Base-by-base conservation (phyloP, 2,888 invertebrate genomes). In the Lasioglossum malachurum region DNA sequence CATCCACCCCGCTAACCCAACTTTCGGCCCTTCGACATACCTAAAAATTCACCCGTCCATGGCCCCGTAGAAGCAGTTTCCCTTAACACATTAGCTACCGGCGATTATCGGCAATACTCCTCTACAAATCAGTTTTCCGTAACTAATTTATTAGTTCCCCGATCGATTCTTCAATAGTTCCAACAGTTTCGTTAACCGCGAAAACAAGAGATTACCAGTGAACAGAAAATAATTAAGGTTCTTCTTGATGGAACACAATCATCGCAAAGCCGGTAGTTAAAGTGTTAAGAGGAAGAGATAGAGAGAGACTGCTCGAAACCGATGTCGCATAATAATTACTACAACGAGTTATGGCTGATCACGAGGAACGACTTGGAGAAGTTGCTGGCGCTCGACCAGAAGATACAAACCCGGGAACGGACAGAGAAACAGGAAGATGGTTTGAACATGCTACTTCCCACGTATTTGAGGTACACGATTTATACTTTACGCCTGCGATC, bases 311-410 rank as follows among this genome's bases (percentile, higher is more conserved):
- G 41, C 4, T n/a, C 49, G 16, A 41, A 44, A 53, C 12, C 46
- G 23, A 95, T 95, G 95, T 93, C 94, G 19, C 74, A 88, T 72
- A 49, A 76, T 74, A 49, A 76, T 74, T 92, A 91, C 85, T 93
- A 92, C 72, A 84, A 88, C 16, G 88, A 93, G 82, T 67, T 93
- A 91, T 95, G 94, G 94, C 88, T 93, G 7, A 78, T 90, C 14
- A 83, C 93, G 64, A 91, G 89, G 75, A 86, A 88, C 46, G 93
- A 94, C 49, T 78, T 92, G 49, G 90, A 92, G 49, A 91, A 92
- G 38, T 67, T 95, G 27, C 82, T 93, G 74, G 74, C 84, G 35
- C 73, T 91, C 75, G 95, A 95, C 83, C 74, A 83, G 31, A 53
- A 35, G 16, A 72, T 92, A 7, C 88, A 91, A 78, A 41, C 83